Evolutionary conservation across 64 coral and sea anemone genomes (phyloP).

Genomic region (Montipora efflorescens): DNA sequence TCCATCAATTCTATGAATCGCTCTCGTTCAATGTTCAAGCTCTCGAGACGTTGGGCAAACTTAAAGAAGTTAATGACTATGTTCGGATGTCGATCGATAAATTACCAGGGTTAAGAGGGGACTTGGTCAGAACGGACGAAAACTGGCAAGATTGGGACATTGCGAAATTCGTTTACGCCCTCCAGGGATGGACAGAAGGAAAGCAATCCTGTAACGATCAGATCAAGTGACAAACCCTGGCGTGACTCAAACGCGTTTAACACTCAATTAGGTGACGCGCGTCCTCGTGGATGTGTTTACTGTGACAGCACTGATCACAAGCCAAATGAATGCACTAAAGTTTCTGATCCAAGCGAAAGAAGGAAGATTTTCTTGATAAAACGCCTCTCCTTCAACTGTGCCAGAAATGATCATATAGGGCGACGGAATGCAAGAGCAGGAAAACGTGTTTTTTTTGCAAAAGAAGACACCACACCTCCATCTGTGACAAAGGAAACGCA

Average conservation of each 20-base stretch:
- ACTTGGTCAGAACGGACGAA: too few species aligned
- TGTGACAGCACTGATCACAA: background rate
- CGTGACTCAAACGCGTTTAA: too few species aligned
- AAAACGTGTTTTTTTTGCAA: background rate
- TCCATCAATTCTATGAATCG: background rate
- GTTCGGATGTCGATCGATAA: too few species aligned
- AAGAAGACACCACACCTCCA: background rate
- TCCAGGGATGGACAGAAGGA: too few species aligned
- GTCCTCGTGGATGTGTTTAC: background rate
- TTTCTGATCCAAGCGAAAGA: background rate
- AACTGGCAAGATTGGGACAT: too few species aligned
- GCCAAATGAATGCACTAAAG: background rate
- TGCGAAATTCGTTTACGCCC: too few species aligned
- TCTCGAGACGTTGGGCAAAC: too few species aligned
- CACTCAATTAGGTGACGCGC: too few species aligned
- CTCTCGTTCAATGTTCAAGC: background rate
- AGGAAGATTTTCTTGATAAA: background rate
- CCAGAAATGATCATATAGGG: background rate
- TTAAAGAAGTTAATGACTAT: too few species aligned
- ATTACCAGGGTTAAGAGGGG: too few species aligned
- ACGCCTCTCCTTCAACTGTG: background rate
- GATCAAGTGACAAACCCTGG: too few species aligned
- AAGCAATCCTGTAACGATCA: too few species aligned
- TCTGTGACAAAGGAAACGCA: background rate
- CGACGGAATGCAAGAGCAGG: background rate